Conservation (phyloP, 2,888 invertebrate genomes). For the Pinctada fucata region DNA sequence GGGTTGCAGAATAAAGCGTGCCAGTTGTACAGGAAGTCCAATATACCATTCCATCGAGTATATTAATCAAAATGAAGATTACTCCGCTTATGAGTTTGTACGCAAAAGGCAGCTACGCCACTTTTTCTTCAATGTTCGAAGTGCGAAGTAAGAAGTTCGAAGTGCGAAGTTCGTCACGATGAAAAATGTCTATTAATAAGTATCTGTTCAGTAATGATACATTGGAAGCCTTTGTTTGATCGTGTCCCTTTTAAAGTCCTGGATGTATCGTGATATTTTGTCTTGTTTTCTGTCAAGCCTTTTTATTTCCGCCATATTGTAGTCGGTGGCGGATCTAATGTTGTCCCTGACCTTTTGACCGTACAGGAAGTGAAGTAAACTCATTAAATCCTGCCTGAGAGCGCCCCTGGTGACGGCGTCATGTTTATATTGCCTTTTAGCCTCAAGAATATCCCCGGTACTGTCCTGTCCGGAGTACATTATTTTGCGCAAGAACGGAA, state of each 20-base stretch:
- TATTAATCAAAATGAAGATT: too few relatives aligned
- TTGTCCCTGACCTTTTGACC: not conserved
- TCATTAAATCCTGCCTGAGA: slow-evolving; percentile 1
- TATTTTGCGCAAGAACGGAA: not conserved
- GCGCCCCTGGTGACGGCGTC: not conserved
- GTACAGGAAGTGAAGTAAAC: slow-evolving; percentile 10
- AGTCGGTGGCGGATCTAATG: slow-evolving; percentile 13
- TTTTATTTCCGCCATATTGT: slow-evolving; percentile 5
- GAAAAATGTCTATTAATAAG: too few relatives aligned
- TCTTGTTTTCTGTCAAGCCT: slow-evolving; percentile 25
- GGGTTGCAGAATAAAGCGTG: too few relatives aligned
- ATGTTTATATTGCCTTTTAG: not conserved
- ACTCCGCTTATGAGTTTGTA: too few relatives aligned
- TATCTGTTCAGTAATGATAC: too few relatives aligned
- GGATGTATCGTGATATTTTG: slow-evolving; percentile 17
- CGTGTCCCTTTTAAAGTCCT: slow-evolving; percentile 10
- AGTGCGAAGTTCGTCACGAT: too few relatives aligned
- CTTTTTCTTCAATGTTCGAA: too few relatives aligned
- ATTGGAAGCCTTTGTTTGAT: slow-evolving; percentile 5
- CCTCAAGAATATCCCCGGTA: not conserved
- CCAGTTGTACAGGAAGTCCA: too few relatives aligned
- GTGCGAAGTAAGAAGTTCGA: too few relatives aligned
- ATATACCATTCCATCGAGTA: too few relatives aligned
- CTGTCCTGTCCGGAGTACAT: not conserved
- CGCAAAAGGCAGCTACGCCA: too few relatives aligned